phyloP scores from a whole-genome alignment of 2,113 vertebrate species.

The Tonatia bakeri region DNA sequence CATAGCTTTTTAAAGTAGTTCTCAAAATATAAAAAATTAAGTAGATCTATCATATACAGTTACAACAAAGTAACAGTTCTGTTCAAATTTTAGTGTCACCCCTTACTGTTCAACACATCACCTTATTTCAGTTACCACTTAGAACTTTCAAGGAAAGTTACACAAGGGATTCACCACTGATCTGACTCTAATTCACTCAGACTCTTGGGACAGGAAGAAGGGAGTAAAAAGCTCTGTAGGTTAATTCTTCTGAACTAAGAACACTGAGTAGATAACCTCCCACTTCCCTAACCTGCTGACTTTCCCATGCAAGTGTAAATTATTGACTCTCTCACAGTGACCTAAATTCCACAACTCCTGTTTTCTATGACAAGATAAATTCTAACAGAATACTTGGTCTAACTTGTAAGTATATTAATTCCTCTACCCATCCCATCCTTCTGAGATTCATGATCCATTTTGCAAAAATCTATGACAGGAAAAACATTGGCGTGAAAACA shows the following conservation, averaged over 20 bases:
- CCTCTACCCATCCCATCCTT: not conserved
- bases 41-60: not conserved
- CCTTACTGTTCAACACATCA: not conserved
- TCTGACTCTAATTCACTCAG: not conserved
- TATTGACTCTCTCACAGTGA: not conserved
- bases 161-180: not conserved
- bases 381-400: not conserved
- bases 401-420: not conserved
- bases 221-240: not conserved
- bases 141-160: slow-evolving; percentile 28
- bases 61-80: not conserved
- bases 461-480: not conserved
- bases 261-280: not conserved
- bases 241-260: not conserved
- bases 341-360: not conserved
- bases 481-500: not conserved
- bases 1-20: slow-evolving; percentile 14
- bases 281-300: not conserved
- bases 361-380: not conserved
- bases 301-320: not conserved
- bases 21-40: slow-evolving; percentile 29
- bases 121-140: slow-evolving; percentile 7
- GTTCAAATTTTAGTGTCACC: not conserved
- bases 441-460: slow-evolving; percentile 28
- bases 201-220: not conserved